Conservation (phyloP, 2,888 invertebrate species). For the Ectemnius lituratus region DNA sequence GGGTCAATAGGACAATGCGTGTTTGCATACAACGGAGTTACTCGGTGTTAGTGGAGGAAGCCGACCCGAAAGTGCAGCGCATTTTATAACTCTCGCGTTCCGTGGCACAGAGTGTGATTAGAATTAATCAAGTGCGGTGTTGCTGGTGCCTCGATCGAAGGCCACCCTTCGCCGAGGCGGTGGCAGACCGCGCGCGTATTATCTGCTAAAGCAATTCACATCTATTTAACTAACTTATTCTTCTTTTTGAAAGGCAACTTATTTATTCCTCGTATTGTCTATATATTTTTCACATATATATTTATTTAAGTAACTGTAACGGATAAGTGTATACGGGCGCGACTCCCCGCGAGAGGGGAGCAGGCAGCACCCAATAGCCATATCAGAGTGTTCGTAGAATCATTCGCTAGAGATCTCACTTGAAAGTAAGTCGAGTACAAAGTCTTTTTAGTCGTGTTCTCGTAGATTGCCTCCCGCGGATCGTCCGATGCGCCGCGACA, state of each 20-base stretch:
- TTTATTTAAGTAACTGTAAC: slow-evolving; percentile 38
- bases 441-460: slow-evolving; percentile 42
- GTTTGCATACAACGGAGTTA: neutral
- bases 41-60: slow-evolving; percentile 5
- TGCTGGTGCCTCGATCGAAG: slow-evolving; percentile 12
- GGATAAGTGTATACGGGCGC: slow-evolving; percentile 16
- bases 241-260: slow-evolving; percentile 13
- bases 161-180: slow-evolving; percentile 23
- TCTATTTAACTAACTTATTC: slow-evolving; percentile 10
- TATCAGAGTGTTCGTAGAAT: slow-evolving; percentile 39
- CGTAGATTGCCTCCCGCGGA: slow-evolving; percentile 42
- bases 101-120: slow-evolving; percentile 16
- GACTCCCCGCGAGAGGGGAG: slow-evolving; percentile 1
- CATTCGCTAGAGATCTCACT: slow-evolving; percentile 46
- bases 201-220: slow-evolving; percentile 6
- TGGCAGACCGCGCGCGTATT: slow-evolving; percentile 15
- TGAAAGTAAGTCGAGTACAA: slow-evolving; percentile 55
- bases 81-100: slow-evolving; percentile 12
- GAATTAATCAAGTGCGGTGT: slow-evolving; percentile 15
- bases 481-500: slow-evolving; percentile 10
- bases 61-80: slow-evolving; percentile 8
- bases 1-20: neutral
- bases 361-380: slow-evolving; percentile 10
- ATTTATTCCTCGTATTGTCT: slow-evolving; percentile 55
- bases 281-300: slow-evolving; percentile 38